Conservation (phyloP, 2,113 vertebrate genomes). For the Hydropotes inermis region DNA sequence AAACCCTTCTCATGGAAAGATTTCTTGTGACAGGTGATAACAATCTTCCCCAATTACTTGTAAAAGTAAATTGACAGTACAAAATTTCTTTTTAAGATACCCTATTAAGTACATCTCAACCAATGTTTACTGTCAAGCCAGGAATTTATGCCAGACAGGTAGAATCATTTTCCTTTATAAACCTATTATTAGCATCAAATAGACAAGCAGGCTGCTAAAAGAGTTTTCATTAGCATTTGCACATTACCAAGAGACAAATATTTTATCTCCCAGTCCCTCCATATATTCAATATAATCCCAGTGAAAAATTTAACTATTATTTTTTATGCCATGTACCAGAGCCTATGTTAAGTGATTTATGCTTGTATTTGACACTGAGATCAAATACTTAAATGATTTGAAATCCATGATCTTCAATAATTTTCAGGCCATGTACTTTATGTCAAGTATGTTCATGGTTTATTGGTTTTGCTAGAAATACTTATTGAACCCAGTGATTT, state of each 20-base stretch:
- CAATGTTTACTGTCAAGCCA: conserved; percentile 62
- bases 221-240: conserved; percentile 4
- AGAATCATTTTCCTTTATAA: conserved; percentile 55
- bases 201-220: conserved; percentile 35
- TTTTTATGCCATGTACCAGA: background rate
- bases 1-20: background rate
- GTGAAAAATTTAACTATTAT: background rate
- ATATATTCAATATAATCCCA: background rate
- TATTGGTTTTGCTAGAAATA: conserved; percentile 45
- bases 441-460: background rate
- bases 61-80: conserved; percentile 47
- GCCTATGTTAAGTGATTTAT: background rate
- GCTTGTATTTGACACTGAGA: conserved; percentile 5
- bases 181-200: conserved; percentile 48
- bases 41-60: conserved; percentile 48
- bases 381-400: conserved; percentile 17
- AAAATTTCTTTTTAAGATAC: conserved; percentile 36
- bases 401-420: background rate
- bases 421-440: background rate
- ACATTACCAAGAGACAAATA: conserved; percentile 29
- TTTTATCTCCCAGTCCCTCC: conserved; percentile 9
- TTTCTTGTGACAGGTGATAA: conserved; percentile 42
- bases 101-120: conserved; percentile 43
- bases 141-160: conserved; percentile 51
- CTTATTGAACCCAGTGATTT: conserved; percentile 16